phyloP scores from a whole-genome alignment of 2,888 invertebrate genomes.

The Drosophila bunnanda region DNA sequence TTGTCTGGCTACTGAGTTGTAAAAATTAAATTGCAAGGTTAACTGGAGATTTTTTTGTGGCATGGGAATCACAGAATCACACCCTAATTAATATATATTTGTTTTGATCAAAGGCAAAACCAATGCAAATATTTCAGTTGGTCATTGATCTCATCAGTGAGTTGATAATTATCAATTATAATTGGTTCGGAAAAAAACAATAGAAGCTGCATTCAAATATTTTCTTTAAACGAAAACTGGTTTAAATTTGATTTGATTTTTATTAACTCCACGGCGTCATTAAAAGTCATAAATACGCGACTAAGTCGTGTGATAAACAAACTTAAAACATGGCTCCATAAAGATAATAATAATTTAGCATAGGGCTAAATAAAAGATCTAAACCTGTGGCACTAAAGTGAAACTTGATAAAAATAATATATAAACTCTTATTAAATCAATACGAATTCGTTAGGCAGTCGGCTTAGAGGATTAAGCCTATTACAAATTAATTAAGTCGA shows the following conservation, averaged over 20 bases:
- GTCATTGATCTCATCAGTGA: conserved; percentile 51
- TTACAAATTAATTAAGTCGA: not conserved
- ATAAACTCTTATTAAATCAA: conserved; percentile 3
- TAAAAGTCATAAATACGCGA: conserved; percentile 33
- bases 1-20: conserved; percentile 31
- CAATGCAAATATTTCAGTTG: conserved; percentile 33
- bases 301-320: conserved; percentile 35
- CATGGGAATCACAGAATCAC: not conserved
- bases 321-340: conserved; percentile 25
- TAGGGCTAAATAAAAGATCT: not conserved
- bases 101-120: conserved; percentile 33
- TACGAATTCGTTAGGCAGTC: conserved; percentile 1
- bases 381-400: not conserved
- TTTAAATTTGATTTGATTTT: conserved; percentile 51
- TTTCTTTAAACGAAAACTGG: conserved; percentile 57
- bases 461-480: not conserved
- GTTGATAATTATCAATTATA: conserved; percentile 16
- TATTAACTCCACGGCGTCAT: conserved; percentile 46
- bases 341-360: conserved; percentile 27
- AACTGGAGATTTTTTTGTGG: conserved; percentile 11
- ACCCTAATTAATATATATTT: conserved; percentile 20
- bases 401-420: conserved; percentile 7
- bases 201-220: conserved; percentile 15
- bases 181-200: conserved; percentile 15
- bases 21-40: conserved; percentile 39